phyloP scores from a whole-genome alignment of 2,113 vertebrate species.

The Bostrychus sinensis region DNA sequence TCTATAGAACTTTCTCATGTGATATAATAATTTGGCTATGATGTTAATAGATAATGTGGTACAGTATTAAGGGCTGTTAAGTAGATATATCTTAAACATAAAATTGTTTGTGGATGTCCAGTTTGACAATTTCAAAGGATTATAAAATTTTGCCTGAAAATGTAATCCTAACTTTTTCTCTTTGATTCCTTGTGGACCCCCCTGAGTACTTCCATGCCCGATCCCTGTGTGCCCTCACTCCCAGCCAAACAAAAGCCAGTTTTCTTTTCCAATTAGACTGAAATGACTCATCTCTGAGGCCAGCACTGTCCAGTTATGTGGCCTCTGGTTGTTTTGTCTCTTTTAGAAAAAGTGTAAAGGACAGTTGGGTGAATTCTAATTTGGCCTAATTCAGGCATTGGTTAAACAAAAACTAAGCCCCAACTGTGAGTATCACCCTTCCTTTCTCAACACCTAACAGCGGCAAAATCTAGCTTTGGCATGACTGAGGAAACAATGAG shows the following conservation, averaged over 20 bases:
- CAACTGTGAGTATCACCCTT: slow-evolving; percentile 9
- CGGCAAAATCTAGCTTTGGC: not conserved
- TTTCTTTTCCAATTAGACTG: slow-evolving; percentile 56
- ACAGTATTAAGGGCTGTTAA: too few relatives aligned
- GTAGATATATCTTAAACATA: too few relatives aligned
- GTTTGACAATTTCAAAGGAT: too few relatives aligned
- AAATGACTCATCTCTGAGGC: slow-evolving; percentile 27
- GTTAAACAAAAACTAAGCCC: slow-evolving; percentile 31
- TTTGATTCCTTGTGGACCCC: slow-evolving; percentile 11
- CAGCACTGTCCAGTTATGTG: not conserved
- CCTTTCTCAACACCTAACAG: not conserved
- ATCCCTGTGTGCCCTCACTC: not conserved
- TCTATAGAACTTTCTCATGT: too few relatives aligned
- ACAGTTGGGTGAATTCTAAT: slow-evolving; percentile 21
- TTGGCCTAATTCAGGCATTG: slow-evolving; percentile 55
- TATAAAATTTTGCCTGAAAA: too few relatives aligned
- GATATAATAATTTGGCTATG: too few relatives aligned
- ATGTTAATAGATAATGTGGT: too few relatives aligned
- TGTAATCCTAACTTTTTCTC: too few relatives aligned
- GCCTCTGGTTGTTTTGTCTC: not conserved
- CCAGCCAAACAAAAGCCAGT: slow-evolving; percentile 44
- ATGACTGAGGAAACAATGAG: slow-evolving; percentile 33
- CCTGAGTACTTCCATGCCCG: not conserved
- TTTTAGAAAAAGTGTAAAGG: not conserved
- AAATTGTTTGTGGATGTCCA: too few relatives aligned